Conservation (phyloP, 2,888 invertebrate species). For the Nezara viridula region DNA sequence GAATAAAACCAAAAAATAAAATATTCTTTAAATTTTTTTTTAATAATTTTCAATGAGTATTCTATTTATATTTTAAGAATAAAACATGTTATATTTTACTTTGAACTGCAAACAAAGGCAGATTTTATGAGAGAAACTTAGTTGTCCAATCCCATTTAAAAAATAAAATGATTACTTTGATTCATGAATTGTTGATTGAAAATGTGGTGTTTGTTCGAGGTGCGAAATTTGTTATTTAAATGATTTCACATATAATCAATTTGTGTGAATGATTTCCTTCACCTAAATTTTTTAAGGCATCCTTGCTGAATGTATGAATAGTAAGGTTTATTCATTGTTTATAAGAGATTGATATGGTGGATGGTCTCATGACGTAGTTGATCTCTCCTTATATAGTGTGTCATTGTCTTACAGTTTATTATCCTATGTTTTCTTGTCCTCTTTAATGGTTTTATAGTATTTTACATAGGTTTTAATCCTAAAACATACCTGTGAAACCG, state of each 20-base stretch:
- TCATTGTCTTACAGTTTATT: no score
- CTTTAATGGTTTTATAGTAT: no score
- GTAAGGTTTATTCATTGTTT: no score
- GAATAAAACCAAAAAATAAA: background rate
- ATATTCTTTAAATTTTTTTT: background rate
- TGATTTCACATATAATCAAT: background rate
- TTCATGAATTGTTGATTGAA: background rate
- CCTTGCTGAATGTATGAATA: background rate
- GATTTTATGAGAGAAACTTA: slow-evolving; percentile 2
- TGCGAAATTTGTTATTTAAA: background rate
- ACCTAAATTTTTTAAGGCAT: background rate
- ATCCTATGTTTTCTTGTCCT: no score
- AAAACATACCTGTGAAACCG: no score
- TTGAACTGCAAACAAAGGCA: background rate
- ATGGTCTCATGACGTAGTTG: no score
- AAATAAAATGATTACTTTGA: background rate
- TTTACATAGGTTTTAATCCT: no score
- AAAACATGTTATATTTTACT: background rate
- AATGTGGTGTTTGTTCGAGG: background rate
- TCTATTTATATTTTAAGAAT: background rate
- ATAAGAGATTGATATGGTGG: no score
- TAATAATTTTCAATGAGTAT: background rate
- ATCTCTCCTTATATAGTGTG: no score
- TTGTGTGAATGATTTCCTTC: no score
- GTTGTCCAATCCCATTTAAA: background rate